Evolutionary conservation across 2,113 vertebrate species (phyloP), one percentile per base, ranked within the genome.

Genomic region (Crypturellus undulatus): DNA sequence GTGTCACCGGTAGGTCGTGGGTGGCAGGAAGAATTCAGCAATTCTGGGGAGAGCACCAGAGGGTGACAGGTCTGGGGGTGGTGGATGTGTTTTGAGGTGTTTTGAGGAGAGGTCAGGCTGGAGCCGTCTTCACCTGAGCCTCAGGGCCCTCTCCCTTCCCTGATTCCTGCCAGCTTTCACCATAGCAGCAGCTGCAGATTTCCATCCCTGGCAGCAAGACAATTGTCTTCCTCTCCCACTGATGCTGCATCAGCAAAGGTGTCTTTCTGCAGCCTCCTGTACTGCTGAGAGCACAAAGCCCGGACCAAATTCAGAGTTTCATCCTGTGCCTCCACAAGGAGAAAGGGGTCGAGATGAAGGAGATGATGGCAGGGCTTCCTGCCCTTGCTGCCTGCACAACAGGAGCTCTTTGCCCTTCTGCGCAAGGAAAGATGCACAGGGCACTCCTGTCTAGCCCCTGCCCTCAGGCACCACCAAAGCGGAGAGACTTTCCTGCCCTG

Each of bases 401-500:
- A 69, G 43, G 34, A 72, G 15, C 17, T 52, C 21, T 49, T 87
- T 54, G 10, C 30, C 17, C 28, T 79, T 64, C 40, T 52, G 40
- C 3, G 2, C 59, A 60, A 72, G 22, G 65, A 85, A 67, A 80
- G 3, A 3, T n/a, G 82, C 62, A 40, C n/a, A 43, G 71, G 18
- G 19, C 4, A 3, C 5, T 1, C 10, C 47, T 56, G 47, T 65
- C 14, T 12, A 10, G 40, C 26, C 28, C 12, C 14, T 47, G 10
- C 38, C 28, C 7, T 52, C 2, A 0, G 6, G 7, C 8, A 10
- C 15, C 40, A 36, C 36, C 22, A 72, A 60, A 87, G 16, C 10
- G 1, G 1, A 12, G 9, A 1, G 1, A 13, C 11, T 6, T 76
- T 91, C 49, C 52, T 43, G 25, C 0, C 11, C 10, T 1, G 0